phyloP scores from a whole-genome alignment of 2,888 invertebrate genomes.

The Cheilosia vulpina region DNA sequence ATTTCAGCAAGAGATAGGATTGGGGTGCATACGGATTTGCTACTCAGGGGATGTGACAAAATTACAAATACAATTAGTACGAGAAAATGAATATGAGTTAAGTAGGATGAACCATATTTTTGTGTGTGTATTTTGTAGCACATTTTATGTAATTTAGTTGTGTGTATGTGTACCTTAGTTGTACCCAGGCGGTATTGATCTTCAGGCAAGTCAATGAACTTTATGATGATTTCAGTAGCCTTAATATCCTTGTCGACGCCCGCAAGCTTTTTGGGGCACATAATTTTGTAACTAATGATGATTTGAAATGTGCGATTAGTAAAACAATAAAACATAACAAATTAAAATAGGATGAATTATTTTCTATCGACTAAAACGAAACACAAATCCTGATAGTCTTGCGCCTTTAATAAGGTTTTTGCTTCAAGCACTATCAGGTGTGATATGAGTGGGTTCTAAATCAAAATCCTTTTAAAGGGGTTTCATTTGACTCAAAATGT shows the following conservation, averaged over 20 bases:
- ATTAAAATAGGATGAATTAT: constrained; percentile 12
- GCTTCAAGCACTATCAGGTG: constrained; percentile 30
- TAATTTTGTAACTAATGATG: constrained; percentile 94
- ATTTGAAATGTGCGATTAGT: constrained; percentile 51
- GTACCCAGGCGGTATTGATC: constrained; percentile 97
- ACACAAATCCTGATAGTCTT: constrained; percentile 26
- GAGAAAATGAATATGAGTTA: constrained; percentile 46
- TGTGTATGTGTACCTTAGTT: constrained; percentile 92
- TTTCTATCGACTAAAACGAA: not conserved
- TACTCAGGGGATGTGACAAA: constrained; percentile 2
- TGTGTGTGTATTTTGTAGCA: constrained; percentile 36
- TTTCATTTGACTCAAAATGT: constrained; percentile 49
- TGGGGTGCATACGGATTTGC: not conserved
- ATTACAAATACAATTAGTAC: constrained; percentile 11
- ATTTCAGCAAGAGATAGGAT: constrained; percentile 14
- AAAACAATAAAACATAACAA: constrained; percentile 15
- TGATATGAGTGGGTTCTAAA: not conserved
- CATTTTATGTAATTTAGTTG: constrained; percentile 35
- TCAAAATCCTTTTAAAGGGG: constrained; percentile 50
- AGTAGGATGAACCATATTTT: constrained; percentile 5
- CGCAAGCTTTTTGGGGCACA: constrained; percentile 94
- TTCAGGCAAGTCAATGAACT: constrained; percentile 92
- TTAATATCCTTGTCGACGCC: constrained; percentile 85
- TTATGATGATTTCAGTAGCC: constrained; percentile 93
- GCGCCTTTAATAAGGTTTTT: constrained; percentile 36